Base-by-base conservation (phyloP, 1,140 invertebrate genomes). In the Drosophila aff. region DNA sequence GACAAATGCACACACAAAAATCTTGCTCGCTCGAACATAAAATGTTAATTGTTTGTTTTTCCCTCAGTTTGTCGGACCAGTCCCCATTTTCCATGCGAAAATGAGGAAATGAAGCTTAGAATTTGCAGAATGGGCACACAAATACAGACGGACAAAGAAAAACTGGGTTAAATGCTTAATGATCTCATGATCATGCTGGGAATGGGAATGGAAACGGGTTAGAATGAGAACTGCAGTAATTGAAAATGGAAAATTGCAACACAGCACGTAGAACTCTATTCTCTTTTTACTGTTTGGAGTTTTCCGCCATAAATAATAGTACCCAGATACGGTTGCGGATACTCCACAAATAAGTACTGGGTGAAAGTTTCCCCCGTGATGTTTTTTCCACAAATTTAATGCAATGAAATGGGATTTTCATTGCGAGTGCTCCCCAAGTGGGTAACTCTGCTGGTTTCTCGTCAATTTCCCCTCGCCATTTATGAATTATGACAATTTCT, bases 161-260 rank as follows among this genome's bases (percentile, higher is more conserved):
- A 73, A 73, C 67, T 73, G 59, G 78, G 78, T 79, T 80, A 80
- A 80, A 80, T 75, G 63, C 78, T 73, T 80, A 79, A 74, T 79
- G 77, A 74, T 74, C 40, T 50, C 52, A 49, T 66, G 26, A 52
- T 43, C 59, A 53, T 60, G 73, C 46, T 79, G 77, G 53, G 67
- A 52, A 72, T 60, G 60, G 31, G 33, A 52, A 58, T 55, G 36
- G 36, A 33, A 36, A 43, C 43, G 4, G 63, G 46, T 6, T 21
- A 23, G n/a, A 58, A 15, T 49, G 47, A 11, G 49, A 71, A 36
- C 49, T 71, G 40, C 50, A 59, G 55, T 46, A 67, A 67, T 61
- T 67, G 64, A 31, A 67, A 62, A 55, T 74, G 28, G 65, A 44
- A 60, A 71, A 75, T 61, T 43, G 67, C 58, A 57, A 72, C 72